These are phyloP conservation scores for Toxotes jaculatrix DNA, from an alignment of 2,113 vertebrate genomes.

Conservation along the genomic window DNA sequence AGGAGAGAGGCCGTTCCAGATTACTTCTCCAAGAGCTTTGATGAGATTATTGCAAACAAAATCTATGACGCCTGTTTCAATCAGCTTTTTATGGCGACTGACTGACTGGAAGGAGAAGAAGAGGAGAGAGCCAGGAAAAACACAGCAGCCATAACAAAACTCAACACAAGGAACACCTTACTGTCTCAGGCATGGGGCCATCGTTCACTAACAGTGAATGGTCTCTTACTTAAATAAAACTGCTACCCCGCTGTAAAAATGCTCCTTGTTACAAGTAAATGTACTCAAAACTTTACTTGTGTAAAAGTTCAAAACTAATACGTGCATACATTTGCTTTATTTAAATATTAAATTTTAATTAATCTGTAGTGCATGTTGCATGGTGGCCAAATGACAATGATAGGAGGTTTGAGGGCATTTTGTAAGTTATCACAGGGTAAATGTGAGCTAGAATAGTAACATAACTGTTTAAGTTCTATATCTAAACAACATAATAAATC, in stretches of 20 bases:
- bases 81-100: conserved; percentile 54
- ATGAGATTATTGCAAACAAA: conserved; percentile 59
- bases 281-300: too few relatives aligned
- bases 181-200: background rate
- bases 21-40: conserved; percentile 61
- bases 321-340: too few relatives aligned
- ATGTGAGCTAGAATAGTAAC: background rate
- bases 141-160: conserved; percentile 23
- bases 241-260: background rate
- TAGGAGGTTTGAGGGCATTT: background rate
- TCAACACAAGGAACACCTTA: background rate
- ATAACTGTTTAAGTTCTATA: background rate
- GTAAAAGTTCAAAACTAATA: background rate
- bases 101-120: conserved; percentile 37
- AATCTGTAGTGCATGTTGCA: background rate
- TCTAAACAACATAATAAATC: background rate
- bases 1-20: conserved; percentile 24
- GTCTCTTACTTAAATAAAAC: background rate
- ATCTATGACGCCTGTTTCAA: conserved; percentile 51
- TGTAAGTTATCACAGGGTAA: background rate
- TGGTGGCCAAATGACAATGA: background rate
- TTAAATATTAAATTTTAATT: background rate
- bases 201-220: background rate
- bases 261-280: background rate
- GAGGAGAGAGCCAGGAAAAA: conserved; percentile 35